Evolutionary conservation across 2,888 invertebrate species (phyloP).

Genomic region (Perizoma affinitatum): DNA sequence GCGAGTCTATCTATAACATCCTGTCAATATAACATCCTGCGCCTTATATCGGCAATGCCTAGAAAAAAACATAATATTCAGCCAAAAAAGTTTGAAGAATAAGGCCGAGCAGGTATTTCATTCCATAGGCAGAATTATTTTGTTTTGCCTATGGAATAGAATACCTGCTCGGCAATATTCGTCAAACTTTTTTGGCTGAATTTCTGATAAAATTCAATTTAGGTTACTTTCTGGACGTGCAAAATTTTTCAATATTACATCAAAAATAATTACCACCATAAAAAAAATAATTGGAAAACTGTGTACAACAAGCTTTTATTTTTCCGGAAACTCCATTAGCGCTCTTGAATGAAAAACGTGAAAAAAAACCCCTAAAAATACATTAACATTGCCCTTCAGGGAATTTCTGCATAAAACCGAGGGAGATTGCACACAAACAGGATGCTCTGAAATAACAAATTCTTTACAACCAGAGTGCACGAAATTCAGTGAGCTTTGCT

Average conservation of each 20-base stretch:
- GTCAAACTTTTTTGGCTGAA: too few species aligned
- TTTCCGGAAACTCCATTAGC: slow-evolving; percentile 33
- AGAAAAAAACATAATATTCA: too few species aligned
- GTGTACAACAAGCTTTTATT: slow-evolving; percentile 28
- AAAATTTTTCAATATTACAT: slow-evolving; percentile 11
- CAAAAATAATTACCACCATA: slow-evolving; percentile 18
- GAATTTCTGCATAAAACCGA: slow-evolving; percentile 20
- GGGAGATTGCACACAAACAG: slow-evolving; percentile 23
- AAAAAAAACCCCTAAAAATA: slow-evolving; percentile 32
- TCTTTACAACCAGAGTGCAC: slow-evolving; percentile 30
- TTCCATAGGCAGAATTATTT: too few species aligned
- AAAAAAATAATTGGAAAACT: slow-evolving; percentile 28
- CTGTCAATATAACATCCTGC: too few species aligned
- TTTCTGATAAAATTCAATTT: neutral
- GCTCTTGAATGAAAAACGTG: slow-evolving; percentile 23
- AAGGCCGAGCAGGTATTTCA: too few species aligned
- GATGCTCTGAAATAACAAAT: slow-evolving; percentile 34
- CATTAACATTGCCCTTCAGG: slow-evolving; percentile 33
- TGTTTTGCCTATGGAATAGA: too few species aligned
- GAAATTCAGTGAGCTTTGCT: slow-evolving; percentile 26
- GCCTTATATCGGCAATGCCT: too few species aligned
- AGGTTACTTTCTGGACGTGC: neutral
- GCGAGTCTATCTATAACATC: too few species aligned
- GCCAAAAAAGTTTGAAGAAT: too few species aligned
- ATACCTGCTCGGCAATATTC: too few species aligned